phyloP scores from a whole-genome alignment of 2,888 invertebrate genomes.

The Cartodere bifasciata region DNA sequence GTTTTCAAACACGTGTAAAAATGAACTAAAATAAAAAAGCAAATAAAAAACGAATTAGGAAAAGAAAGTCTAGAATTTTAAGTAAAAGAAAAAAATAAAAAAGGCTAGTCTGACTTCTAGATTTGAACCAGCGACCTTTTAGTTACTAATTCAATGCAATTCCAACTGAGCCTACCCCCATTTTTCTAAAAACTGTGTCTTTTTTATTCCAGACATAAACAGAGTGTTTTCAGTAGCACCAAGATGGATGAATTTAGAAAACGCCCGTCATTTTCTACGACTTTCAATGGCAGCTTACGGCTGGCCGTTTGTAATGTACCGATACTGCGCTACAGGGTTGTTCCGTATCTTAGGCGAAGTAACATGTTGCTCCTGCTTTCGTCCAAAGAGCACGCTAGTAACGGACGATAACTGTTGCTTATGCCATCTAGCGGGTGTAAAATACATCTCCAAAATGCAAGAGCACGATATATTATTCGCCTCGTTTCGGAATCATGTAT shows the following conservation, averaged over 20 bases:
- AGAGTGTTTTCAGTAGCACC: constrained; percentile 52
- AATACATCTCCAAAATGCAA: constrained; percentile 58
- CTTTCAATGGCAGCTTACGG: constrained; percentile 77
- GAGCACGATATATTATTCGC: constrained; percentile 75
- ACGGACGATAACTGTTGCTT: constrained; percentile 84
- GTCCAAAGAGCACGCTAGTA: constrained; percentile 45
- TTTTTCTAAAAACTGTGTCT: too few relatives aligned
- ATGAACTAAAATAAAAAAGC: too few relatives aligned
- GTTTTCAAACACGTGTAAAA: too few relatives aligned
- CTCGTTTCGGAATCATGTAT: constrained; percentile 74
- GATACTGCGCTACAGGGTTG: constrained; percentile 61
- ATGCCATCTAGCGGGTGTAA: constrained; percentile 76
- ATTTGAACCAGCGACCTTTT: too few relatives aligned
- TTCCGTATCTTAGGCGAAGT: constrained; percentile 56
- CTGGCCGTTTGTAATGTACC: constrained; percentile 75
- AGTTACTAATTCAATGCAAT: too few relatives aligned
- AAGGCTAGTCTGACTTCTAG: constrained; percentile 1
- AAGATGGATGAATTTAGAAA: constrained; percentile 69
- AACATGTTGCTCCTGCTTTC: constrained; percentile 57
- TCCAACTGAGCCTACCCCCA: too few relatives aligned
- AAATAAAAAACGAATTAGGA: too few relatives aligned
- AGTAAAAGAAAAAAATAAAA: too few relatives aligned
- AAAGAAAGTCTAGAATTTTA: too few relatives aligned
- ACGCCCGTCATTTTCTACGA: constrained; percentile 64
- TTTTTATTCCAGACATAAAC: constrained; percentile 35